Evolutionary conservation across 1,140 invertebrate species (phyloP), one percentile per base, ranked within the genome.

Genomic region (Formica selysi): DNA sequence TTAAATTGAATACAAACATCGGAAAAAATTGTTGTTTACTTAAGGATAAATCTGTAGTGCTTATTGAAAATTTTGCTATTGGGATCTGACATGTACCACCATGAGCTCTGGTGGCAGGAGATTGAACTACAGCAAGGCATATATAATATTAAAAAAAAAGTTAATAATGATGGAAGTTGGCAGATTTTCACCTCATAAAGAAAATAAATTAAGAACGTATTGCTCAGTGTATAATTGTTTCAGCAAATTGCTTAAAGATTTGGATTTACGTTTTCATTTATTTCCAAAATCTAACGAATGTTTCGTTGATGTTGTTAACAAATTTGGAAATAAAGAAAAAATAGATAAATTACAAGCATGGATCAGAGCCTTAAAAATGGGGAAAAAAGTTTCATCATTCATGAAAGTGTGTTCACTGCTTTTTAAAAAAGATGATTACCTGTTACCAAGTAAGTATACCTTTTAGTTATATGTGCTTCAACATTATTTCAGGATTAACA

Each of bases 21-120:
- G 48, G 48, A 68, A 68, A 68, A 3, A 44, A 44, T 44, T 68
- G 38, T 44, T 44, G 36, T 68, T 68, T 68, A 68, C 54, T 74
- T 54, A 29, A 54, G 1, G 3, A 74, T 74, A 74, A 29, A 16
- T 36, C 5, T 59, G n/a, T 74, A 54, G 70, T 74, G 2, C 32
- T 74, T 54, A 74, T 74, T 54, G 48, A 74, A 11, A 74, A 74
- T 74, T 74, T 74, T 4, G 70, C 70, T 54, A 32, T 38, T 54
- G 51, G 51, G 51, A 54, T 54, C 51, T 54, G 51, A 54, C 51
- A 54, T 54, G 16, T 54, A 54, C 16, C 51, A 54, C 51, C 51
- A 54, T 54, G 51, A 54, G 3, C 0, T 54, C 51, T 54, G 51
- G 51, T 54, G 51, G 51, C 16, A 54, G 51, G 5, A 54, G 5